A percentile compares a stretch with the other conserved stretches of the same genome.
phyloP scores from a whole-genome alignment of 2,888 invertebrate genomes.

The Osmoderma eremita region DNA sequence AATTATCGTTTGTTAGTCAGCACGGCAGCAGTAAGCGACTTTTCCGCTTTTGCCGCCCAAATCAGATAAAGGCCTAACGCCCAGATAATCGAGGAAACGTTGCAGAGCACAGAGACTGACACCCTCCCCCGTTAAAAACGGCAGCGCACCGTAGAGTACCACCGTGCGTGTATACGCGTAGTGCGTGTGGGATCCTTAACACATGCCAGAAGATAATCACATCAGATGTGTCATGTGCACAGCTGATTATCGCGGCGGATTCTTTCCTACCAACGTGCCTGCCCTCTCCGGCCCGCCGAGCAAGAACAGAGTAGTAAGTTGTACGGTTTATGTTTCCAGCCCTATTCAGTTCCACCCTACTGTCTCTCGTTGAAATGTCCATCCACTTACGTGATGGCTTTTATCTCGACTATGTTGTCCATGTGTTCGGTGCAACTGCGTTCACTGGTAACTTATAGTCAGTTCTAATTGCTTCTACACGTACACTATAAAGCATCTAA shows the following conservation, averaged over 20 bases:
- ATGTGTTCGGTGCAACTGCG: constrained; percentile 3
- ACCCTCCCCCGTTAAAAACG: constrained; percentile 22
- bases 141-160: constrained; percentile 10
- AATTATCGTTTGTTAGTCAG: constrained; percentile 28
- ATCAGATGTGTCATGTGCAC: constrained; percentile 59
- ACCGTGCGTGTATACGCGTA: constrained; percentile 39
- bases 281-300: background rate
- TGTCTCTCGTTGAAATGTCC: constrained; percentile 18
- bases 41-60: constrained; percentile 29
- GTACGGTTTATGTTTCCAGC: constrained; percentile 34
- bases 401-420: constrained; percentile 18
- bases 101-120: background rate
- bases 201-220: constrained; percentile 57
- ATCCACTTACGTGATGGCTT: constrained; percentile 27
- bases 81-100: constrained; percentile 26
- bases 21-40: constrained; percentile 10
- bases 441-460: background rate
- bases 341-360: constrained; percentile 15
- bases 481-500: background rate
- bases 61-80: constrained; percentile 39
- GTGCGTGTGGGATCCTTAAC: constrained; percentile 48
- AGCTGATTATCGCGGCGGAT: constrained; percentile 50
- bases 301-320: constrained; percentile 17
- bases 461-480: background rate
- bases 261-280: constrained; percentile 1